Evolutionary conservation across 2,113 vertebrate genomes (phyloP).

Genomic region (Platanista minor): DNA sequence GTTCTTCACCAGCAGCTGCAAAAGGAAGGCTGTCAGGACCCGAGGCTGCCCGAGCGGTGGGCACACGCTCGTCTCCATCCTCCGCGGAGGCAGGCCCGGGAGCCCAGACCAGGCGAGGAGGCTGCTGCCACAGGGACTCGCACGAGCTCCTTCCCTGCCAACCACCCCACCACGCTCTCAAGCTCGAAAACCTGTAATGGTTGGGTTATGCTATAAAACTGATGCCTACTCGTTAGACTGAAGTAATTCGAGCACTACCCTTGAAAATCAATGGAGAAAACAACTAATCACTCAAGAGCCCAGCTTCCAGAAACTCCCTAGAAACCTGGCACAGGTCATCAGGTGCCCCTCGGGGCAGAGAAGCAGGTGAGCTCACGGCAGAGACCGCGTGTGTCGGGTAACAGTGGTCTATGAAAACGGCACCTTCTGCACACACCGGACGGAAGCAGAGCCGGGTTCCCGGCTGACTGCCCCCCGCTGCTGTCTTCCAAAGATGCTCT

Average conservation of each 20-base stretch:
- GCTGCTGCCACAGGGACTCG: accelerated
- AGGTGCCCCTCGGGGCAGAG: background rate
- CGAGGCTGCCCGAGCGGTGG: accelerated
- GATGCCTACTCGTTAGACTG: background rate
- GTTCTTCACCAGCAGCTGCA: conserved; percentile 87
- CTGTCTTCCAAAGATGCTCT: background rate
- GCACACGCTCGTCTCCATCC: accelerated
- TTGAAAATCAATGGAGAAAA: background rate
- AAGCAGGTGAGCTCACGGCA: background rate
- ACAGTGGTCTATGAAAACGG: background rate
- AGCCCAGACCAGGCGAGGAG: accelerated
- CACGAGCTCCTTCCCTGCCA: background rate
- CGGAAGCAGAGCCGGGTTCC: background rate
- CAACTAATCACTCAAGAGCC: background rate
- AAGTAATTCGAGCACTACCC: background rate
- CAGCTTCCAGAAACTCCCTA: background rate
- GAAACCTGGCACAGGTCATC: background rate
- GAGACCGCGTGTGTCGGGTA: too few relatives aligned
- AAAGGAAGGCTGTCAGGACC: background rate
- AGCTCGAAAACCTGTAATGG: too few relatives aligned
- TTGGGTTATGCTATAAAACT: background rate
- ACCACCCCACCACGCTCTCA: accelerated
- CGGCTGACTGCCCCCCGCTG: accelerated
- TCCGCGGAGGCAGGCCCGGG: background rate
- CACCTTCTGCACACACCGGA: accelerated